A percentile compares a stretch with the other conserved stretches of the same genome.
phyloP scores from a whole-genome alignment of 1,140 invertebrate genomes.

The Aricia agestis region DNA sequence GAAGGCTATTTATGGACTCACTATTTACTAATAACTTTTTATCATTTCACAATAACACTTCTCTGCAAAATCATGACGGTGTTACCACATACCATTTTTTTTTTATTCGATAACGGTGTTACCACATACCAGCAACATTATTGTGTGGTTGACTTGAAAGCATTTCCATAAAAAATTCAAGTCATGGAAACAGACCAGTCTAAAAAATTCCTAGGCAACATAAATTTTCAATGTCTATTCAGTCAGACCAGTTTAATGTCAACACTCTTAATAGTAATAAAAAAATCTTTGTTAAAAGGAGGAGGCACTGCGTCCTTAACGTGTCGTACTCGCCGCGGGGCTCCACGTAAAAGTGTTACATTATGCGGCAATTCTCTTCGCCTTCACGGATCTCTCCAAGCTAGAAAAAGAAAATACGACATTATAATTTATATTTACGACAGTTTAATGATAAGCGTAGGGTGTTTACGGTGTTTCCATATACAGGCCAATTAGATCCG shows the following conservation, averaged over 20 bases:
- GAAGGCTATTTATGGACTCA: too few relatives aligned
- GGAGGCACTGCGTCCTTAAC: conserved; percentile 40
- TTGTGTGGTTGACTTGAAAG: too few relatives aligned
- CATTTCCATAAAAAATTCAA: background rate
- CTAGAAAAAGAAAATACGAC: conserved; percentile 36
- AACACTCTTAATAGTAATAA: conserved; percentile 6
- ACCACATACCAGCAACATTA: too few relatives aligned
- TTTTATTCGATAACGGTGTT: background rate
- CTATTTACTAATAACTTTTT: too few relatives aligned
- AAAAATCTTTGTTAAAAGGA: conserved; percentile 25
- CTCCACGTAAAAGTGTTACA: conserved; percentile 42
- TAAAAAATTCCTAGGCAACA: background rate
- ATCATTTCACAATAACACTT: too few relatives aligned
- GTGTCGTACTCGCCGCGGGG: conserved; percentile 17
- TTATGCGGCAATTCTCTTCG: conserved; percentile 68
- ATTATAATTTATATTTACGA: too few relatives aligned
- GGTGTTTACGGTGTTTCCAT: too few relatives aligned
- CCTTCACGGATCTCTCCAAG: conserved; percentile 61
- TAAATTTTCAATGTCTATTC: conserved; percentile 11
- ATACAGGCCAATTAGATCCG: too few relatives aligned
- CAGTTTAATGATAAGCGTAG: too few relatives aligned
- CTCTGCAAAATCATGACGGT: background rate
- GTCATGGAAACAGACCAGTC: background rate
- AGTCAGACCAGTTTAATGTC: conserved; percentile 14
- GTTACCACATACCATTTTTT: too few relatives aligned